These are phyloP conservation scores for Liolophura sinensis DNA, from an alignment of 1,140 invertebrate species.

Conservation along the genomic window DNA sequence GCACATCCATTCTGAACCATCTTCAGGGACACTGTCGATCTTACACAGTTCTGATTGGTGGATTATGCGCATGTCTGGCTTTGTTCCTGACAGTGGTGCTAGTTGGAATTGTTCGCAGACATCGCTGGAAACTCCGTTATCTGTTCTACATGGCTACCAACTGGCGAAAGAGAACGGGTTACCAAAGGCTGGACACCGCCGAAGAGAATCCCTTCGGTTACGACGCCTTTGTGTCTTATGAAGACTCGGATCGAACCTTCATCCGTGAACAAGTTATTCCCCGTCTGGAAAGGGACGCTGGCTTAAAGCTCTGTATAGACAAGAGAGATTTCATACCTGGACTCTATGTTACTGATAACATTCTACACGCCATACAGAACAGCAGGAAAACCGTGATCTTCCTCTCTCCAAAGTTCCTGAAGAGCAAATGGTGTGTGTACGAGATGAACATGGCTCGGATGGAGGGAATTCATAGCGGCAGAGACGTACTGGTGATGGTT, in stretches of 20 bases:
- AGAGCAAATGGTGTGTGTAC: slow-evolving; percentile 73
- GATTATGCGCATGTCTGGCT: too few species aligned
- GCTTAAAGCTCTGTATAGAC: slow-evolving; percentile 32
- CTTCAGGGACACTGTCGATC: background rate
- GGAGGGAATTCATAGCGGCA: slow-evolving; percentile 29
- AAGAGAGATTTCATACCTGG: slow-evolving; percentile 41
- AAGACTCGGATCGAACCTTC: slow-evolving; percentile 22
- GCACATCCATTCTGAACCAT: background rate
- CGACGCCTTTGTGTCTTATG: slow-evolving; percentile 35
- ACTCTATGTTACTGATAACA: slow-evolving; percentile 63
- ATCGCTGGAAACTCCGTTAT: too few species aligned
- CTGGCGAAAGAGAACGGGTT: slow-evolving; percentile 1
- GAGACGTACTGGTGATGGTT: slow-evolving; percentile 30
- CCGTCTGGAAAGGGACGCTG: slow-evolving; percentile 15
- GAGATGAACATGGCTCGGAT: slow-evolving; percentile 63
- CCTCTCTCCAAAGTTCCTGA: slow-evolving; percentile 67
- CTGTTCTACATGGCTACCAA: slow-evolving; percentile 18
- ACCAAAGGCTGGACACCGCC: background rate
- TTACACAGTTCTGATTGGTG: slow-evolving; percentile 5
- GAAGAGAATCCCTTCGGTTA: slow-evolving; percentile 15
- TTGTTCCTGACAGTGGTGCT: too few species aligned
- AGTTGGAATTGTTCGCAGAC: slow-evolving; percentile 5
- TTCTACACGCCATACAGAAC: slow-evolving; percentile 65
- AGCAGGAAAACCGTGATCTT: slow-evolving; percentile 68
- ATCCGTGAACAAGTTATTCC: slow-evolving; percentile 16